A percentile compares a stretch with the other conserved stretches of the same genome.
Conservation (phyloP, 1,140 invertebrate species). For the Grapholita molesta region DNA sequence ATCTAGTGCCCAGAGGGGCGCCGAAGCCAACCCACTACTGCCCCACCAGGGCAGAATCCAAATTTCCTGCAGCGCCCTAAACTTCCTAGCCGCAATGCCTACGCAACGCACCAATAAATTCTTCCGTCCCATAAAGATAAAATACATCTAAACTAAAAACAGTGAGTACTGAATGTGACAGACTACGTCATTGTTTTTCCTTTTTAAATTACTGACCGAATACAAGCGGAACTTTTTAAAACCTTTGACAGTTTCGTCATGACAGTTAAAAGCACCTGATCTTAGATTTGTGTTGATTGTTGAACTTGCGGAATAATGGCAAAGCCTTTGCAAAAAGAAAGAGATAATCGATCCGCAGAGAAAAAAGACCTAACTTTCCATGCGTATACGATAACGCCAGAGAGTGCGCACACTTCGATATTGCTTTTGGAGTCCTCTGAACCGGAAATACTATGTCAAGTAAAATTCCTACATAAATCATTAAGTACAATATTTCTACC, state of each 20-base stretch:
- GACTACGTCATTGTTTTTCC: not conserved
- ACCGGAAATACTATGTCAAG: constrained; percentile 67
- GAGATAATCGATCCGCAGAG: constrained; percentile 58
- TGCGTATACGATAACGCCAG: constrained; percentile 57
- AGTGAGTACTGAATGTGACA: not conserved
- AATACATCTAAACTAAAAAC: constrained; percentile 36
- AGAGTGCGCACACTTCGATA: constrained; percentile 60
- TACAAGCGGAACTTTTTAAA: not conserved
- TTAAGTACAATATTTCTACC: too few relatives aligned
- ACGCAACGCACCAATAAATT: constrained; percentile 54
- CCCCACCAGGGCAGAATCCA: constrained; percentile 67
- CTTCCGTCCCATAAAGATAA: constrained; percentile 50
- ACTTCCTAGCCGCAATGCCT: constrained; percentile 51
- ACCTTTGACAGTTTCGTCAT: not conserved
- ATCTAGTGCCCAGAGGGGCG: constrained; percentile 57
- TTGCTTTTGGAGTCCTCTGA: constrained; percentile 57
- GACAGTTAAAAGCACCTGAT: not conserved
- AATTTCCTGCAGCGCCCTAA: constrained; percentile 54
- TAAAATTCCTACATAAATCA: constrained; percentile 20
- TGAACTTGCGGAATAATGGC: constrained; percentile 37
- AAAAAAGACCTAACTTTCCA: constrained; percentile 63
- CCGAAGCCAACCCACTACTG: constrained; percentile 44
- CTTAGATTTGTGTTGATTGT: not conserved
- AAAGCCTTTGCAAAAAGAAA: constrained; percentile 62
- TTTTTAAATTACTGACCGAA: not conserved